Evolutionary conservation across 2,113 vertebrate species (phyloP), one percentile per base, ranked within the genome.

Genomic region (Ceyx cyanopectus): DNA sequence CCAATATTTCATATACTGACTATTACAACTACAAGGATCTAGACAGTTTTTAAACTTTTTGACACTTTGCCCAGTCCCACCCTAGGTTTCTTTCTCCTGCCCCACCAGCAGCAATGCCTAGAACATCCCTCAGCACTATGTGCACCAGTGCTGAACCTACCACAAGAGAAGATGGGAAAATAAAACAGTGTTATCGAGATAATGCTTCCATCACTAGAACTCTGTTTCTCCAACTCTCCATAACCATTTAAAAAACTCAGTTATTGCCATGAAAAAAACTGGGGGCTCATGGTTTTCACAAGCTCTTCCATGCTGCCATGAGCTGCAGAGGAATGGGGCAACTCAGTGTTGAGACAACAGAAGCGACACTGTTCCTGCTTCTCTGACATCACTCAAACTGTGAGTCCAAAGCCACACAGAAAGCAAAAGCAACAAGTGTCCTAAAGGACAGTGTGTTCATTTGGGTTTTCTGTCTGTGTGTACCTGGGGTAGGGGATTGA

Each of bases 51-150:
- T 45, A 48, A 82, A 23, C 21, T 27, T 51, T 53, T 34, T 45
- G 60, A 14, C 19, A 27, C 32, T 89, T 82, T 5, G 0, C 12
- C 34, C 6, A 19, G 48, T 77, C 34, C 27, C 67, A 67, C 4
- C 7, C 18, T 14, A n/a, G 15, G 30, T 67, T 77, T 54, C 56
- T 58, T 50, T 51, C 40, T 40, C 23, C 34, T 14, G 27, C n/a
- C 24, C 17, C 53, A 51, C 29, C 14, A 43, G 40, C 41, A 77
- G 63, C 43, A 58, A 7, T 0, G 1, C 14, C 57, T 41, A 0
- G 0, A 82, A 54, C 30, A 80, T 46, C 37, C 41, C 29, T 45
- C 29, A 30, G 26, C 57, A 30, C 0, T 2, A 32, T 2, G 0
- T 0, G 32, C 32, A 9, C 32, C 66, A 43, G n/a, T 66, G 27